Conservation (phyloP, 2,113 vertebrate species). For the Microcebus griseorufus region DNA sequence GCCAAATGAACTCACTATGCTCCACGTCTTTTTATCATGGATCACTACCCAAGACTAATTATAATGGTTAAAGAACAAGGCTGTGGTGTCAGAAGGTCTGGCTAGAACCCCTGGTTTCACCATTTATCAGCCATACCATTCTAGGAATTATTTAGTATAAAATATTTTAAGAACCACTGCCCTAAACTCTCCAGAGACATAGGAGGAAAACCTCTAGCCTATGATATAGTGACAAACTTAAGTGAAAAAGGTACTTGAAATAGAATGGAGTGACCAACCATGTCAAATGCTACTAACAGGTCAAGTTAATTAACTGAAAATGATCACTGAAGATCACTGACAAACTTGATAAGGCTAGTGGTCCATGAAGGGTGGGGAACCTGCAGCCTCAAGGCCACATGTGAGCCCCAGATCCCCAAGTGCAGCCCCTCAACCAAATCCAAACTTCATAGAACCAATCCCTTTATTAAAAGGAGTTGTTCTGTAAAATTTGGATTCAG, state of each 20-base stretch:
- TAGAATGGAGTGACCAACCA: not conserved
- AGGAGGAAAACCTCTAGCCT: not conserved
- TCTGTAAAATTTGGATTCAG: no score
- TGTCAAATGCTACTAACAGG: not conserved
- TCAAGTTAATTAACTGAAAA: not conserved
- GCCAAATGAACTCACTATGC: not conserved
- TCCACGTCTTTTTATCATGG: not conserved
- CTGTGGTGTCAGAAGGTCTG: not conserved
- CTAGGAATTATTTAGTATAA: not conserved
- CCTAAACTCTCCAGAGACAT: not conserved
- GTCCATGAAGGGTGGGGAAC: not conserved
- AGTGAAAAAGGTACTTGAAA: not conserved
- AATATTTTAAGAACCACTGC: not conserved
- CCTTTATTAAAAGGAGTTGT: no score
- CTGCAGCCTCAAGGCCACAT: not conserved
- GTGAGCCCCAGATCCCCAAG: no score
- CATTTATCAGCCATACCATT: not conserved
- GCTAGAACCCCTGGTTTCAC: not conserved
- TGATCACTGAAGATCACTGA: not conserved
- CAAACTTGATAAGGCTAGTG: not conserved
- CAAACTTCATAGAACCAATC: no score
- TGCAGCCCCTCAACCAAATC: no score
- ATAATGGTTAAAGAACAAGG: no score
- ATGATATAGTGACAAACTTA: not conserved
- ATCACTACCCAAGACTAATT: not conserved